These are phyloP conservation scores for Pseudomyrmex concolor DNA, from an alignment of 1,140 invertebrate genomes.

Conservation along the genomic window DNA sequence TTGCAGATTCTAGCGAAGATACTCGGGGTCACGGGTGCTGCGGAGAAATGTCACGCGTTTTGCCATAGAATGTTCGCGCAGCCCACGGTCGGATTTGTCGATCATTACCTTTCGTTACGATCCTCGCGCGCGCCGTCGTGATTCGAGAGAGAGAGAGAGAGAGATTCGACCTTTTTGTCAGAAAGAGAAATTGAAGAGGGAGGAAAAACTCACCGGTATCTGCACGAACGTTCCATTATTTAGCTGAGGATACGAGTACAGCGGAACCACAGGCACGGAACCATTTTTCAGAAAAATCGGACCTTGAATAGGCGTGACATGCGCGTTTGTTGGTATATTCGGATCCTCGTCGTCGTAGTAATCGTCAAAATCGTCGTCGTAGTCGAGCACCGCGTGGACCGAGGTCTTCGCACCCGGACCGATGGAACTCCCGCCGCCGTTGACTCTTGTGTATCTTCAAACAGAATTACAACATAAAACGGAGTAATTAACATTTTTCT, in stretches of 20 bases:
- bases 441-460: constrained; percentile 85
- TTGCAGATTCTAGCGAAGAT: constrained; percentile 67
- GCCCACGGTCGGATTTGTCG: constrained; percentile 54
- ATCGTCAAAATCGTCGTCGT: constrained; percentile 86
- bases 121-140: neutral
- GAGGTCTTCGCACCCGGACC: constrained; percentile 87
- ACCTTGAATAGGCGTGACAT: constrained; percentile 92
- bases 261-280: constrained; percentile 92
- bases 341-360: constrained; percentile 86
- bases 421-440: constrained; percentile 82
- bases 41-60: constrained; percentile 72
- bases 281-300: constrained; percentile 92
- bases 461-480: constrained; percentile 20
- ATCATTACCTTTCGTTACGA: constrained; percentile 60
- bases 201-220: constrained; percentile 91
- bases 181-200: no score
- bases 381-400: constrained; percentile 89
- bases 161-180: neutral
- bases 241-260: constrained; percentile 92
- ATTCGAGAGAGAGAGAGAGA: constrained; percentile 12
- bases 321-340: constrained; percentile 76
- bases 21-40: constrained; percentile 64
- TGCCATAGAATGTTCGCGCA: constrained; percentile 55
- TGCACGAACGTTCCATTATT: constrained; percentile 94
- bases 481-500: neutral